Base-by-base conservation (phyloP, 1,140 invertebrate genomes). In the Drosophila sp. region DNA sequence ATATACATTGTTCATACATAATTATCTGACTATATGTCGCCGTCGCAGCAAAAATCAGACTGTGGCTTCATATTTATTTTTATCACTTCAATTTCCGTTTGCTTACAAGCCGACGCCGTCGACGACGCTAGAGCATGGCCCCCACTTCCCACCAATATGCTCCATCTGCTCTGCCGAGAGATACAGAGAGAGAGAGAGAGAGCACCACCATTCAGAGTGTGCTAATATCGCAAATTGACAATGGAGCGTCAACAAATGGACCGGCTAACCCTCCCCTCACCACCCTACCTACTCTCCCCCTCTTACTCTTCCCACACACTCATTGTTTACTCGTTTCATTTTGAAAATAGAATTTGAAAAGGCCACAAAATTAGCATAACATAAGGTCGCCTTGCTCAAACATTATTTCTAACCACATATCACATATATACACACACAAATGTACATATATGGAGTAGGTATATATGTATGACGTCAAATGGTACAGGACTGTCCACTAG, bases 21-120 rank as follows among this genome's bases (percentile, higher is more conserved):
- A 60, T 41, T 60, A 60, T 60, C 56, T 57, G 56, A 57, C 56
- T 57, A 57, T 57, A 35, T 57, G 56, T 57, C 56, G 56, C 32
- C 56, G 56, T 35, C 23, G 7, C n/a, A 50, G 44, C 44, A 50
- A 50, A 50, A 50, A 50, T 50, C 32, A 44, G 67, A 63, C 64
- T 67, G 67, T 76, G 64, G 76, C 72, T 76, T 79, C 60, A 71
- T 71, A 75, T 72, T 68, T 76, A 76, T 79, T 79, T 79, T 75
- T 75, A 79, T 79, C 72, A 75, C 72, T 79, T 75, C 76, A 79
- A 79, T 78, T 78, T 78, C 76, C 76, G 76, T 55, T 78, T 64
- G 67, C 72, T 78, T 75, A 71, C 76, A 75, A 78, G 72, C 64
- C 56, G 35, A 38, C 56, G 72, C 64, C 56, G 35, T 11, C 56